Evolutionary conservation across 2,888 invertebrate species (phyloP).

Genomic region (Melieria crassipennis): DNA sequence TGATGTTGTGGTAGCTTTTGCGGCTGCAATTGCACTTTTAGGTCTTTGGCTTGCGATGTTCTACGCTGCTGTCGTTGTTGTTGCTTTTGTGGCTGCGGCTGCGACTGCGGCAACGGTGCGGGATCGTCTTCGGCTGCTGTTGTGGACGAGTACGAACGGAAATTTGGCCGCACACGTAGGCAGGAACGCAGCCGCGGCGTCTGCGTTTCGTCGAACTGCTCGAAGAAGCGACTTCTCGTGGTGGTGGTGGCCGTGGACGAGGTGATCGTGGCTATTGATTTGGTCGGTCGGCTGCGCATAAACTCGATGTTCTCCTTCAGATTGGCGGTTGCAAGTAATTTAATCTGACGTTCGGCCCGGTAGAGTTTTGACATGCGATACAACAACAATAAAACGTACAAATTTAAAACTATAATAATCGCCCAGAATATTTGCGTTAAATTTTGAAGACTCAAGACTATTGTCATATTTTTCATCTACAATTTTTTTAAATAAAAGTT

Average conservation of each 20-base stretch:
- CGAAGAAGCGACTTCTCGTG: conserved; percentile 20
- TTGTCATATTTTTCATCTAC: conserved; percentile 38
- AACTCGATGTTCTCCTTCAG: conserved; percentile 37
- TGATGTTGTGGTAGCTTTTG: not conserved
- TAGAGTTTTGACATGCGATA: conserved; percentile 41
- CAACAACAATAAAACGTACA: conserved; percentile 40
- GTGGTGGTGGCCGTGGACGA: conserved; percentile 12
- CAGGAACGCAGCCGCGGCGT: conserved; percentile 19
- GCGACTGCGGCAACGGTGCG: not conserved
- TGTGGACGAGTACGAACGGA: conserved; percentile 25
- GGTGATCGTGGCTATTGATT: not conserved
- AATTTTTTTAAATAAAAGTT: conserved; percentile 27
- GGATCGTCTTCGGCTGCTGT: conserved; percentile 19
- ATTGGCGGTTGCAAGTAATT: conserved; percentile 35
- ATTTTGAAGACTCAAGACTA: conserved; percentile 44
- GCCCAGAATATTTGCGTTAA: conserved; percentile 45
- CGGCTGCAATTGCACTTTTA: conserved; percentile 13
- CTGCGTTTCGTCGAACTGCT: conserved; percentile 16
- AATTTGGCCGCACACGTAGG: conserved; percentile 9
- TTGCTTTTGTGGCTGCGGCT: conserved; percentile 6
- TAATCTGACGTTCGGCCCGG: conserved; percentile 37
- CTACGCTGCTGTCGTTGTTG: not conserved
- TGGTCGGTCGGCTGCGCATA: conserved; percentile 23
- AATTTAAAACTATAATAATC: conserved; percentile 37
- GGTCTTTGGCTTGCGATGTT: not conserved